These are phyloP conservation scores for Strix uralensis DNA, from an alignment of 2,113 vertebrate species.

Conservation along the genomic window DNA sequence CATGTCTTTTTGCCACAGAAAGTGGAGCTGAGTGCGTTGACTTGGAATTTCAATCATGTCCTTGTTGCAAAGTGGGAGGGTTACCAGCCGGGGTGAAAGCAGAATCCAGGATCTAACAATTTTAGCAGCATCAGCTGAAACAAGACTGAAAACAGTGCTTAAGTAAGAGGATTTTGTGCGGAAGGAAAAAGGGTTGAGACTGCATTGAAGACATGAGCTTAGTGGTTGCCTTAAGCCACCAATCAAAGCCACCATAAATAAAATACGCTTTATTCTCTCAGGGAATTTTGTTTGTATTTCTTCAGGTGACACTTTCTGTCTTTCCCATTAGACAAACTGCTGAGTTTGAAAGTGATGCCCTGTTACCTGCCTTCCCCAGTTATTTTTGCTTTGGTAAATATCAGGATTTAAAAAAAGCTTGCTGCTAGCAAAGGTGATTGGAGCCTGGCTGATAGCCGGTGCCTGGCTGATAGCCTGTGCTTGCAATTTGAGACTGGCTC, in stretches of 20 bases:
- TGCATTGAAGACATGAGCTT: not conserved
- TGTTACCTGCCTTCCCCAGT: not conserved
- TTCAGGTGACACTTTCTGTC: not conserved
- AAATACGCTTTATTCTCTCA: not conserved
- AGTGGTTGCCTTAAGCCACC: constrained; percentile 15
- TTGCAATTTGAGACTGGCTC: not conserved
- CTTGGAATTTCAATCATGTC: constrained; percentile 18
- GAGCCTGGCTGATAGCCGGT: not conserved
- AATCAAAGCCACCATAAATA: not conserved
- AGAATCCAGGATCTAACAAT: not conserved
- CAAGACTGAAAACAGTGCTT: not conserved
- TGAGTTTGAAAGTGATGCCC: not conserved
- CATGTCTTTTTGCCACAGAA: not conserved
- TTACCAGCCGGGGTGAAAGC: not conserved
- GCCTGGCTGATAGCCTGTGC: not conserved
- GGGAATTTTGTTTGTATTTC: not conserved
- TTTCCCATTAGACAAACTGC: not conserved
- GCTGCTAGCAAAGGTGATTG: not conserved
- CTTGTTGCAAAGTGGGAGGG: constrained; percentile 4
- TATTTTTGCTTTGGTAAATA: constrained; percentile 22
- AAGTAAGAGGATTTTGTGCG: constrained; percentile 3
- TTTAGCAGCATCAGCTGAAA: constrained; percentile 39
- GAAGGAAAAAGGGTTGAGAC: not conserved
- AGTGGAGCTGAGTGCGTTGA: not conserved
- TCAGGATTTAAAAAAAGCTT: constrained; percentile 2